Base-by-base conservation (phyloP, 2,888 invertebrate genomes). In the Teleiodes luculella region DNA sequence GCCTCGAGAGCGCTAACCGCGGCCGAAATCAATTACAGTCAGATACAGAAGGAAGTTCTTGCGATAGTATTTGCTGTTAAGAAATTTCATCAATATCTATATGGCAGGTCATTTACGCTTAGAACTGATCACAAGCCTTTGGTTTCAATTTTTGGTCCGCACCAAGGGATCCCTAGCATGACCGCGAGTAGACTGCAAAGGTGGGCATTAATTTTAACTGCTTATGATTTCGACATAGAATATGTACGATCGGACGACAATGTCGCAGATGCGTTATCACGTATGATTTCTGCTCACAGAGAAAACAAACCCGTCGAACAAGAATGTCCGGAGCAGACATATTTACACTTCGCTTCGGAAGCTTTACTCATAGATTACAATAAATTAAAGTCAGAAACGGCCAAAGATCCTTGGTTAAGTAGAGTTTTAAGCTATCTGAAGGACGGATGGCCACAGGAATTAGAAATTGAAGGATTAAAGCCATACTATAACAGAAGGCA, bases 111-210 rank as follows among this genome's bases (percentile, higher is more conserved):
- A 13, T 46, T 46, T 46, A 31, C 16, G 8, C 16, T 46, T 10
- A 16, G 46, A 3, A 52, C 52, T 1, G 52, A 52, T 18, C 52
- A 52, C 8, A 52, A 57, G 30, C 54, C 58, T 1, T 20, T 55
- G 1, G 53, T 56, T 2, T 50, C 41, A 31, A 55, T 57, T 18
- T 57, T 57, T 31, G 55, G 55, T 0, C 28, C 47, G 3, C 24
- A 24, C 6, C 24, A 24, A 24, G 56, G 56, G 2, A 46, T 57
- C 24, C 57, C 55, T 4, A 49, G 28, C 1, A 53, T 49, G 43
- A 48, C 53, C 5, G 56, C 60, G 3, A 56, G 54, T 30, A 33
- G 58, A 6, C 18, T 60, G 10, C 60, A 60, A 18, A 33, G 60
- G 1, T 60, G 57, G 55, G 60, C 60, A 5, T 8, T 60, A 8